Evolutionary conservation across 2,797 vertebrate genomes (phyloP), one percentile per base, ranked within the genome.

Genomic region (Eupleurogrammus muticus): DNA sequence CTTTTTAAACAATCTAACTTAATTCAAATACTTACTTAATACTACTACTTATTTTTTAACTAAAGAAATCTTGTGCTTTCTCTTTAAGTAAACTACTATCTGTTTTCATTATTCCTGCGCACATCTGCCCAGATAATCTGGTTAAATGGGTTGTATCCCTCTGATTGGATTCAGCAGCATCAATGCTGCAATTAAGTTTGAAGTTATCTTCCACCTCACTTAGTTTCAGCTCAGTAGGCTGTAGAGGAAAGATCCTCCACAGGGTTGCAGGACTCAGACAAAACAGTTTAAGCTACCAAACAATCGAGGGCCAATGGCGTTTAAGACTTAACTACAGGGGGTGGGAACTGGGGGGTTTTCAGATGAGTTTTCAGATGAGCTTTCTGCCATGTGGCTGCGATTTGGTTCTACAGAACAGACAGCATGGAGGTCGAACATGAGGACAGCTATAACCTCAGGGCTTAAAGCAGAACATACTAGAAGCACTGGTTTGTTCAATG

Each of bases 361-460:
- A 35, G 48, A 61, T 66, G 16, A 52, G 50, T 87, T n/a, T n/a
- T n/a, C n/a, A 75, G 82, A 81, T n/a, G n/a, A 85, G 78, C 73
- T 70, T 83, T 84, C 72, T 84, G 70, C 79, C 82, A 87, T 87
- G 84, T 89, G 87, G 84, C 77, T 90, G 75, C 86, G 83, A 87
- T 90, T 88, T 92, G 77, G 78, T 70, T 66, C 69, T 46, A 24
- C 20, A 63, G 52, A 65, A 24, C 20, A 63, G 52, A 65, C 38
- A 9, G 28, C 16, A 17, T 46, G 85, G 80, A 78, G 87, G 84
- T 85, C 88, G 71, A 90, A 89, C 68, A 55, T 28, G 62, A 75
- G 83, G 85, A 76, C 87, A 89, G 82, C 76, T 67, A 66, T 72
- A 75, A 81, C 84, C 78, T 67, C 28, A 53, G 77, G 81, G 73